A percentile compares a stretch with the other conserved stretches of the same genome.
These are phyloP conservation scores for Monochamus alternatus DNA, from an alignment of 2,888 invertebrate species.

Conservation along the genomic window DNA sequence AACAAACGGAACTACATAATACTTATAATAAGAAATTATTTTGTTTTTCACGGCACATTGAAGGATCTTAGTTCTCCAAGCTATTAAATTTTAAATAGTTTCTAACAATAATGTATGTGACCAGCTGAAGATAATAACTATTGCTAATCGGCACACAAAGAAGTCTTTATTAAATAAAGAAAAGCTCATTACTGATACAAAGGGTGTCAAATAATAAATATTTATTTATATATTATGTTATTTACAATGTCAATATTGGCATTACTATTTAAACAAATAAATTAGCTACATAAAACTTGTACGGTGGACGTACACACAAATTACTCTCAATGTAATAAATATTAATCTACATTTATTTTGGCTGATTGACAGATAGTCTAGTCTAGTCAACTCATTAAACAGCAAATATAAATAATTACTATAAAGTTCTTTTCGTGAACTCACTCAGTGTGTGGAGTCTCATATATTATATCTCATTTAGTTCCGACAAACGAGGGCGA, in stretches of 20 bases:
- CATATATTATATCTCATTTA: constrained; percentile 40
- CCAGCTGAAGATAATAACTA: too few relatives aligned
- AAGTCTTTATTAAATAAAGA: too few relatives aligned
- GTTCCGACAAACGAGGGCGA: constrained; percentile 57
- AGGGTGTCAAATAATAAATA: not conserved
- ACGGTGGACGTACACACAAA: not conserved
- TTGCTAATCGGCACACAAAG: too few relatives aligned
- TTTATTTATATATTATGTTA: not conserved
- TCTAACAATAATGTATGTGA: not conserved
- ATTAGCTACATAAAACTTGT: not conserved
- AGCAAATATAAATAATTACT: not conserved
- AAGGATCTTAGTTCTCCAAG: too few relatives aligned
- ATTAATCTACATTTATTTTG: not conserved
- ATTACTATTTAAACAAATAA: not conserved
- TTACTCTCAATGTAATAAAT: not conserved
- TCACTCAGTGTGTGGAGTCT: constrained; percentile 17
- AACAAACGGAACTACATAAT: too few relatives aligned
- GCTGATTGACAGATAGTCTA: not conserved
- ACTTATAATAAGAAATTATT: too few relatives aligned
- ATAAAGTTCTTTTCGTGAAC: constrained; percentile 9
- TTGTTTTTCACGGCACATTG: too few relatives aligned
- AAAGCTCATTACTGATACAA: too few relatives aligned
- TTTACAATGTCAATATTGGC: not conserved
- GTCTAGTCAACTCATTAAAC: not conserved
- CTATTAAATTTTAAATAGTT: not conserved